Percentiles rank a stretch among this genome's conserved stretches.
phyloP scores from a whole-genome alignment of 2,797 vertebrate genomes.

The Heliangelus exortis region DNA sequence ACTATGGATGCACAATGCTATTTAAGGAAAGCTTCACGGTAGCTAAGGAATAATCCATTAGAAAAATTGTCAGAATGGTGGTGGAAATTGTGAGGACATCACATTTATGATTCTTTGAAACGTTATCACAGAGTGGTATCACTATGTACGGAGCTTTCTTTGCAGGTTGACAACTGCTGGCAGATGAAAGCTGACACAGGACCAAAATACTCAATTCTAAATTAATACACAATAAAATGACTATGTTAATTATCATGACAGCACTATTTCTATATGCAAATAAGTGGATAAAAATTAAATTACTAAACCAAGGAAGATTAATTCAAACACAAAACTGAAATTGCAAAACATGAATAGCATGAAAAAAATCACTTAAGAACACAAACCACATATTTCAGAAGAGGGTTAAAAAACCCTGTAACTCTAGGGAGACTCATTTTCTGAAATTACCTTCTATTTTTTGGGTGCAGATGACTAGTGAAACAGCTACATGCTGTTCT shows the following conservation, averaged over 20 bases:
- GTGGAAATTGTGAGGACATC: background rate
- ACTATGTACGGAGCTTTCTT: background rate
- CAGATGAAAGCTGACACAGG: background rate
- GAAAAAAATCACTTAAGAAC: background rate
- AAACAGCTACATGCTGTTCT: background rate
- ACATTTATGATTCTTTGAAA: background rate
- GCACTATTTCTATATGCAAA: background rate
- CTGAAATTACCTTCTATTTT: background rate
- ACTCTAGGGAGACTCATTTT: background rate
- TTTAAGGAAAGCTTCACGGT: background rate
- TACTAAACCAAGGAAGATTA: background rate
- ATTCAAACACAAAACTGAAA: background rate
- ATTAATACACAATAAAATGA: background rate
- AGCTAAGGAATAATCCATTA: background rate
- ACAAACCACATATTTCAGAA: background rate
- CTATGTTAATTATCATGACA: background rate
- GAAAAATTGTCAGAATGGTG: background rate
- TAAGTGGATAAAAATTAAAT: background rate
- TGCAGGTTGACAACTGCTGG: constrained; percentile 13
- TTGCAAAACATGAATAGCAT: background rate
- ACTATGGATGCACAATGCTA: background rate
- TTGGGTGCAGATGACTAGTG: background rate
- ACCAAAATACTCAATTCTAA: background rate
- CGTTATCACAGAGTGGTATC: background rate
- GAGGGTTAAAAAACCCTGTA: background rate